Percentiles rank a stretch among this genome's conserved stretches.
phyloP scores from a whole-genome alignment of 2,888 invertebrate genomes.

The Drosophila suboccidentalis region DNA sequence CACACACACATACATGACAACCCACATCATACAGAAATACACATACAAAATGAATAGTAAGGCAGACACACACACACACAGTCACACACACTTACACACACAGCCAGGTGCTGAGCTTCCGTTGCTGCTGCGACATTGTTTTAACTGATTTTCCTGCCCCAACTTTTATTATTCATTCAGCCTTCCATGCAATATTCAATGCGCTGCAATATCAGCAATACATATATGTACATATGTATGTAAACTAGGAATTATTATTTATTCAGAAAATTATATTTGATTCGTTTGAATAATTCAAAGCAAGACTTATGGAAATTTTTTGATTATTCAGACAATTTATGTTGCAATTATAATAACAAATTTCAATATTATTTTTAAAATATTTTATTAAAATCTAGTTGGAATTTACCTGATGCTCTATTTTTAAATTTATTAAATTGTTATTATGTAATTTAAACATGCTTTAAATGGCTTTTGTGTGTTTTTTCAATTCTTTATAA shows the following conservation, averaged over 20 bases:
- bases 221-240: neutral
- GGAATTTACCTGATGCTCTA: neutral
- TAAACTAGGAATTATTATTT: neutral
- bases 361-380: neutral
- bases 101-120: constrained; percentile 30
- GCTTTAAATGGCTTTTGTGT: neutral
- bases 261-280: neutral
- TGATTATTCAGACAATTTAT: neutral
- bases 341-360: neutral
- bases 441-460: neutral
- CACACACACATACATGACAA: constrained; percentile 7
- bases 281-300: neutral
- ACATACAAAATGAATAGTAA: constrained; percentile 1
- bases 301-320: neutral
- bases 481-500: neutral
- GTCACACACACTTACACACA: constrained; percentile 11
- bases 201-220: constrained; percentile 24
- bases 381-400: no score
- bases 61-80: constrained; percentile 14
- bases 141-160: constrained; percentile 37
- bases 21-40: constrained; percentile 14
- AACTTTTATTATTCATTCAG: constrained; percentile 29
- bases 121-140: constrained; percentile 52
- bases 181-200: constrained; percentile 26
- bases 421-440: neutral